phyloP scores from a whole-genome alignment of 2,888 invertebrate species.

The Eremobia ochroleuca region DNA sequence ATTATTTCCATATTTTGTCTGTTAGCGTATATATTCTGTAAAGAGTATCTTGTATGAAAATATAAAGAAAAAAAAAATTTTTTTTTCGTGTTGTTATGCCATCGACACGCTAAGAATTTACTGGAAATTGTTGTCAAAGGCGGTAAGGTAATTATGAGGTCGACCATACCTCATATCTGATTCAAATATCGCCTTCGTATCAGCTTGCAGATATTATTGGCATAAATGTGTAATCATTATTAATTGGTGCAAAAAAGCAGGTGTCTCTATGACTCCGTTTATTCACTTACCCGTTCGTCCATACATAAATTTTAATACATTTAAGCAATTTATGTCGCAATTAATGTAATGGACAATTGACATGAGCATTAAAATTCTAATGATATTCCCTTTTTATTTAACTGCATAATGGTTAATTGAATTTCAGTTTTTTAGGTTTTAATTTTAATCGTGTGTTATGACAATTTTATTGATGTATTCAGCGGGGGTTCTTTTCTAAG shows the following conservation, averaged over 20 bases:
- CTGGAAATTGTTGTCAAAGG: not conserved
- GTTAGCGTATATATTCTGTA: too few species aligned
- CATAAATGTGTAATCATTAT: constrained; percentile 75
- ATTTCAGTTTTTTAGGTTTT: constrained; percentile 35
- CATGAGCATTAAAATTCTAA: constrained; percentile 53
- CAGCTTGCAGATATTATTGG: constrained; percentile 67
- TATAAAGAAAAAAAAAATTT: too few species aligned
- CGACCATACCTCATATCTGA: constrained; percentile 1
- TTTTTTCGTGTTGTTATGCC: not conserved
- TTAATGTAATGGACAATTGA: constrained; percentile 61
- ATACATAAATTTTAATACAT: constrained; percentile 57
- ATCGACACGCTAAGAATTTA: not conserved
- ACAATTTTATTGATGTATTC: constrained; percentile 12
- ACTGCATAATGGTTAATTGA: constrained; percentile 22
- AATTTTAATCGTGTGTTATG: constrained; percentile 1
- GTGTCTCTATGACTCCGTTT: constrained; percentile 60
- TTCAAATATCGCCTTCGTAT: constrained; percentile 53
- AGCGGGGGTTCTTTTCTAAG: not conserved
- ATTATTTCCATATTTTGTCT: too few species aligned
- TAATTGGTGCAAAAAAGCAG: constrained; percentile 75
- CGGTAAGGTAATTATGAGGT: not conserved
- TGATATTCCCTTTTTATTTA: constrained; percentile 31
- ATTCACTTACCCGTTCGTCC: constrained; percentile 38
- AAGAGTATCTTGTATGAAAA: too few species aligned
- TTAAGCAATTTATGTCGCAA: constrained; percentile 64